phyloP scores from a whole-genome alignment of 1,140 invertebrate species.

The Venturia canescens region DNA sequence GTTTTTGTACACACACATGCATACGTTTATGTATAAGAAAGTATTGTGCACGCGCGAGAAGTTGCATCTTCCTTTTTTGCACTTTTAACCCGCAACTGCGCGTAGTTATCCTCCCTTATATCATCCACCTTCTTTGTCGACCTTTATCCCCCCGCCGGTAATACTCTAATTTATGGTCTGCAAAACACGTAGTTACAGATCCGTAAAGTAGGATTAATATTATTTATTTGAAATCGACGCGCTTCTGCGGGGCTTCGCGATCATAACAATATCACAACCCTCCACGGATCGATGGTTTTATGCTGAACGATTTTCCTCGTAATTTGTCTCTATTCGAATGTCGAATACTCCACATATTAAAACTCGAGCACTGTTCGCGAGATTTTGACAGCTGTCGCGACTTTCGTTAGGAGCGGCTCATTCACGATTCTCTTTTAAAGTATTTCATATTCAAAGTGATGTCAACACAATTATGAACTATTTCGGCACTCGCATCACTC shows the following conservation, averaged over 20 bases:
- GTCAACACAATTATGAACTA: not conserved
- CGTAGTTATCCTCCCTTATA: conserved; percentile 68
- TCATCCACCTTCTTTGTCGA: conserved; percentile 48
- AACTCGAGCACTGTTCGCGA: no score
- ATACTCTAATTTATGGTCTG: not conserved
- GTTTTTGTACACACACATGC: not conserved
- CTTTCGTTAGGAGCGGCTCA: no score
- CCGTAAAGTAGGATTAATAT: not conserved
- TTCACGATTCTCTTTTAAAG: no score
- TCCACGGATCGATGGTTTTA: no score
- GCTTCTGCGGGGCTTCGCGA: no score
- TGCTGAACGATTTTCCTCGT: no score
- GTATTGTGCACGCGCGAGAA: conserved; percentile 27
- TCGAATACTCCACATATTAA: no score
- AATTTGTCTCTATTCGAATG: no score
- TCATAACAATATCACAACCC: no score
- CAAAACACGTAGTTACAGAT: conserved; percentile 23
- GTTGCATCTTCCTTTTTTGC: not conserved
- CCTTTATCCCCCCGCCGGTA: conserved; percentile 50
- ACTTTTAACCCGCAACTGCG: conserved; percentile 47
- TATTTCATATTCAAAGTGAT: not conserved
- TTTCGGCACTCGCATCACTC: no score
- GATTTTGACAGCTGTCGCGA: no score
- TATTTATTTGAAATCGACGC: not conserved
- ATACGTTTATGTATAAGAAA: not conserved